Percentiles rank a stretch among this genome's conserved stretches.
These are phyloP conservation scores for Arctopsyche grandis DNA, from an alignment of 1,140 invertebrate species.

Conservation along the genomic window DNA sequence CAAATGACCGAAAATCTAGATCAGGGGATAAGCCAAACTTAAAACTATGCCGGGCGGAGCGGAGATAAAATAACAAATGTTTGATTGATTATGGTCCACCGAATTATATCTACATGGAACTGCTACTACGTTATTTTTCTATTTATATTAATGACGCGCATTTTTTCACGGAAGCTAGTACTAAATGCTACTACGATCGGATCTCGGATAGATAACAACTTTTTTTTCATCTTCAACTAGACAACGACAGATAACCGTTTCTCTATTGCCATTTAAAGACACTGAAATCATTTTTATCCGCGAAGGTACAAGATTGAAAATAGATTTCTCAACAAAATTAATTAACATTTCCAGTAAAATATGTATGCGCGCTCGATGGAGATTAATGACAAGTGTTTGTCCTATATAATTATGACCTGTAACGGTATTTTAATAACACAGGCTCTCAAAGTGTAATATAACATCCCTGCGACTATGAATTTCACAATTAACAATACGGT, in stretches of 20 bases:
- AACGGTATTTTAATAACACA: no score
- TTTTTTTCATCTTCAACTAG: slow-evolving; percentile 16
- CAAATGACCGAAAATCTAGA: slow-evolving; percentile 8
- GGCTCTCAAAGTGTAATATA: no score
- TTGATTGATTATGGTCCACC: slow-evolving; percentile 5
- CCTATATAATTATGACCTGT: no score
- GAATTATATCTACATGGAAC: not conserved
- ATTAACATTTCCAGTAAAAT: not conserved
- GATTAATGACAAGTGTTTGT: no score
- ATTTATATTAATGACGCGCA: slow-evolving; percentile 21
- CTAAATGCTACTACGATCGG: not conserved
- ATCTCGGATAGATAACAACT: slow-evolving; percentile 15
- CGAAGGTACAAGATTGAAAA: slow-evolving; percentile 1
- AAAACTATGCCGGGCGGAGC: not conserved
- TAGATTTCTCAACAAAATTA: slow-evolving; percentile 1
- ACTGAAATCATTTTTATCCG: slow-evolving; percentile 5
- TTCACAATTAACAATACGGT: no score
- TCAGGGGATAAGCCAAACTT: slow-evolving; percentile 9
- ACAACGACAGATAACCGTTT: slow-evolving; percentile 19
- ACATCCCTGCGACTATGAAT: no score
- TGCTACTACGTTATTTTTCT: slow-evolving; percentile 6
- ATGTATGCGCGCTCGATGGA: no score
- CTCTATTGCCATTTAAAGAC: slow-evolving; percentile 22
- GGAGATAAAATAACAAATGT: slow-evolving; percentile 22
- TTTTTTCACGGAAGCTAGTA: slow-evolving; percentile 8